A percentile compares a stretch with the other conserved stretches of the same genome.
phyloP scores from a whole-genome alignment of 1,140 invertebrate genomes.

The Macrobrachium rosenbergii region DNA sequence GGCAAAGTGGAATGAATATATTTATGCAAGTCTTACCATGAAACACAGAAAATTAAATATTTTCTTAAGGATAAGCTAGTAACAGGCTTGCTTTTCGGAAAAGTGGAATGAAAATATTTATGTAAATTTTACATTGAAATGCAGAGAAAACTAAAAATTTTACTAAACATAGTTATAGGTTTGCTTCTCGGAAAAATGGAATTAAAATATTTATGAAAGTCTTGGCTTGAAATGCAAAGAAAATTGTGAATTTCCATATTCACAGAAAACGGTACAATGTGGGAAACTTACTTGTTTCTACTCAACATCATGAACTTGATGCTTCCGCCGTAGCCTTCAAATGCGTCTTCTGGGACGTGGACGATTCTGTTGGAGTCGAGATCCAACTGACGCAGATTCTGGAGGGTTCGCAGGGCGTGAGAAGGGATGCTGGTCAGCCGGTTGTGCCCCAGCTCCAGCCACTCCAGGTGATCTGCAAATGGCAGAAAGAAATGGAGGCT shows the following conservation, averaged over 20 bases:
- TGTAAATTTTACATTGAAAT: too few species aligned
- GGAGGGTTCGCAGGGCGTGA: constrained; percentile 80
- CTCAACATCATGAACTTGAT: constrained; percentile 92
- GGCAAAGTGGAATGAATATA: too few species aligned
- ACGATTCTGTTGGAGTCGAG: constrained; percentile 89
- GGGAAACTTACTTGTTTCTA: constrained; percentile 82
- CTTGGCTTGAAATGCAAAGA: not conserved
- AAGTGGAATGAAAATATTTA: too few species aligned
- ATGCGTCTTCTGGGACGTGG: constrained; percentile 84
- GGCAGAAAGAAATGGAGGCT: constrained; percentile 9
- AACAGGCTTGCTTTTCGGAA: too few species aligned
- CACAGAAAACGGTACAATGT: too few species aligned
- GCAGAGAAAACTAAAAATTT: too few species aligned
- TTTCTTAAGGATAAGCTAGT: too few species aligned
- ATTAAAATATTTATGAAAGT: not conserved
- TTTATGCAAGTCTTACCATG: too few species aligned
- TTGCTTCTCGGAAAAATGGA: too few species aligned
- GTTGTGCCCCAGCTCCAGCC: constrained; percentile 81
- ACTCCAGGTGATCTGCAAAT: constrained; percentile 85
- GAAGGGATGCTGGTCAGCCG: constrained; percentile 77
- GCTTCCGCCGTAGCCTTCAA: constrained; percentile 90
- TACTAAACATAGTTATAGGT: too few species aligned
- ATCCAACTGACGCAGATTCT: constrained; percentile 88
- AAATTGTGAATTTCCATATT: not conserved
- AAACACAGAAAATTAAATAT: too few species aligned